Conservation (phyloP, 2,797 vertebrate genomes). For the Sebastes hubbsi region DNA sequence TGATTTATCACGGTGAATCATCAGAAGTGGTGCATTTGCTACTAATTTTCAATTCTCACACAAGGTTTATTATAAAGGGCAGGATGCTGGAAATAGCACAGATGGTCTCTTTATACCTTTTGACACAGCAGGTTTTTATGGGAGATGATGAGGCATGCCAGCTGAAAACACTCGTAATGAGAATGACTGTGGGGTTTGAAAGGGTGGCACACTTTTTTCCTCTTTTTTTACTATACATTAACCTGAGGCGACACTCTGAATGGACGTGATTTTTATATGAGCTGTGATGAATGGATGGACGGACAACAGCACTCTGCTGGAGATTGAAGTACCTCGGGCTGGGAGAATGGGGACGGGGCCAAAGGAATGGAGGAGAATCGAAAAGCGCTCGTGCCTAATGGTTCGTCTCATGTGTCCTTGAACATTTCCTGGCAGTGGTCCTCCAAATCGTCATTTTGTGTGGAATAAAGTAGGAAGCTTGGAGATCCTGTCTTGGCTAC, state of each 20-base stretch:
- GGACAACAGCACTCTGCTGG: conserved; percentile 28
- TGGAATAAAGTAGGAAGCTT: conserved; percentile 56
- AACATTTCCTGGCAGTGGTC: conserved; percentile 66
- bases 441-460: conserved; percentile 56
- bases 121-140: conserved; percentile 58
- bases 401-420: conserved; percentile 62
- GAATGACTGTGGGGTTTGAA: conserved; percentile 36
- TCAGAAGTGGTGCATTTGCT: conserved; percentile 32
- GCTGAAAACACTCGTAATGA: conserved; percentile 52
- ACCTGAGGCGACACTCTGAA: conserved; percentile 60
- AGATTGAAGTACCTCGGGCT: conserved; percentile 49
- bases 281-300: conserved; percentile 24
- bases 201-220: conserved; percentile 42
- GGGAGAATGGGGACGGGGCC: conserved; percentile 1
- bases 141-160: conserved; percentile 36
- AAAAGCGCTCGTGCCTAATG: conserved; percentile 40
- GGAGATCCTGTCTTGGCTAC: conserved; percentile 63
- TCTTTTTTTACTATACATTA: conserved; percentile 39
- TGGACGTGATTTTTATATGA: conserved; percentile 54
- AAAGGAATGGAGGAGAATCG: conserved; percentile 28
- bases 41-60: conserved; percentile 43
- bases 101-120: conserved; percentile 56
- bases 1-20: conserved; percentile 42
- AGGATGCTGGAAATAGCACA: conserved; percentile 56
- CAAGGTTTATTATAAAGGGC: conserved; percentile 37